These are phyloP conservation scores for Heterodera filipjevi DNA, from an alignment of 2,888 invertebrate species.

Conservation along the genomic window DNA sequence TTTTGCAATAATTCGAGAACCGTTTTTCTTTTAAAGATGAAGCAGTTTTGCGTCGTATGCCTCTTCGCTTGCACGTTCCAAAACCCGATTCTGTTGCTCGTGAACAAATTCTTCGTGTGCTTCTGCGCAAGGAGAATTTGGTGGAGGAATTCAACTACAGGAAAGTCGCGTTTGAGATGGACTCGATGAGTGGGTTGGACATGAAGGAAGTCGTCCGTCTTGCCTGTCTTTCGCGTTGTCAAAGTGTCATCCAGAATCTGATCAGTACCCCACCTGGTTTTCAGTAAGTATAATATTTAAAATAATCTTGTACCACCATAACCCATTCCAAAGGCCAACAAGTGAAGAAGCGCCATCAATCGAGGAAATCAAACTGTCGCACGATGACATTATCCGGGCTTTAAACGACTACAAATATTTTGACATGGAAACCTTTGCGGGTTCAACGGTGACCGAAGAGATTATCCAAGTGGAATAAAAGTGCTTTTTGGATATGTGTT, in stretches of 20 bases:
- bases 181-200: constrained; percentile 52
- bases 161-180: constrained; percentile 27
- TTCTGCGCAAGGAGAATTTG: constrained; percentile 46
- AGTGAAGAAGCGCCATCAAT: too few relatives aligned
- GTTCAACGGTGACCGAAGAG: neutral
- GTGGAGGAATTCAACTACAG: constrained; percentile 36
- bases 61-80: constrained; percentile 51
- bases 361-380: neutral
- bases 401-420: neutral
- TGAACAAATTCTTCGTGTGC: constrained; percentile 45
- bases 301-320: too few relatives aligned
- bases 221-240: constrained; percentile 32
- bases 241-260: neutral
- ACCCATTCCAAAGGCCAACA: too few relatives aligned
- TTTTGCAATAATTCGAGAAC: neutral
- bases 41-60: constrained; percentile 49
- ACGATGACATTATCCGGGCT: neutral
- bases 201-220: constrained; percentile 56
- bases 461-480: neutral
- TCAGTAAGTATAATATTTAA: too few relatives aligned
- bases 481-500: too few relatives aligned
- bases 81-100: constrained; percentile 48
- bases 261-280: neutral
- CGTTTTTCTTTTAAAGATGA: constrained; percentile 27
- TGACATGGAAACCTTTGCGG: neutral